A percentile compares a stretch with the other conserved stretches of the same genome.
phyloP scores from a whole-genome alignment of 1,140 invertebrate species.

The Macrocentrus cingulum region DNA sequence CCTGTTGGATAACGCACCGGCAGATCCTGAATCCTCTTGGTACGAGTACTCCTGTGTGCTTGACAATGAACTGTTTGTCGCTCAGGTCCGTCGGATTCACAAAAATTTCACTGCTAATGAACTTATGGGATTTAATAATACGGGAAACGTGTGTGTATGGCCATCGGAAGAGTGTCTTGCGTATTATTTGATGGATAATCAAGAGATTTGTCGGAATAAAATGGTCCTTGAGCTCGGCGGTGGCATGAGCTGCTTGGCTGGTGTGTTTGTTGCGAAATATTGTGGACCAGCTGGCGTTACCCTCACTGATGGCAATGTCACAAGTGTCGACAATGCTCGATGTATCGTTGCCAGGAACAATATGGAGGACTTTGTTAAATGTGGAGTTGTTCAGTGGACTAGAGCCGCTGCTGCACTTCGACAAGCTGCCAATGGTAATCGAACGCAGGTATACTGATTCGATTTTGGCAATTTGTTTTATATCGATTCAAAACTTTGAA shows the following conservation, averaged over 20 bases:
- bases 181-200: conserved; percentile 72
- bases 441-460: conserved; percentile 41
- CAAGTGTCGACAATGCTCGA: conserved; percentile 74
- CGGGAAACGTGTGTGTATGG: conserved; percentile 90
- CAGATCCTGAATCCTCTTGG: conserved; percentile 46
- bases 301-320: conserved; percentile 78
- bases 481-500: too few species aligned
- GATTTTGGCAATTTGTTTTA: background rate
- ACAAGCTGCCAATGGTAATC: conserved; percentile 37
- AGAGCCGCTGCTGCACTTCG: conserved; percentile 44
- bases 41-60: conserved; percentile 60
- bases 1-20: conserved; percentile 35
- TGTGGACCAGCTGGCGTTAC: conserved; percentile 62
- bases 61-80: conserved; percentile 51
- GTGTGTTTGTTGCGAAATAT: conserved; percentile 73
- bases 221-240: conserved; percentile 79
- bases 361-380: conserved; percentile 54
- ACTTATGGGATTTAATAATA: conserved; percentile 86
- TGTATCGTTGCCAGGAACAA: conserved; percentile 67
- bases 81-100: conserved; percentile 64
- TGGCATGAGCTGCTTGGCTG: conserved; percentile 83
- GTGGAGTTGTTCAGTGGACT: conserved; percentile 57
- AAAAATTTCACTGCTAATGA: conserved; percentile 69
- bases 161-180: conserved; percentile 84
- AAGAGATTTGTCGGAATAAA: conserved; percentile 66